Conservation (phyloP, 2,113 vertebrate species). For the Apaloderma vittatum region DNA sequence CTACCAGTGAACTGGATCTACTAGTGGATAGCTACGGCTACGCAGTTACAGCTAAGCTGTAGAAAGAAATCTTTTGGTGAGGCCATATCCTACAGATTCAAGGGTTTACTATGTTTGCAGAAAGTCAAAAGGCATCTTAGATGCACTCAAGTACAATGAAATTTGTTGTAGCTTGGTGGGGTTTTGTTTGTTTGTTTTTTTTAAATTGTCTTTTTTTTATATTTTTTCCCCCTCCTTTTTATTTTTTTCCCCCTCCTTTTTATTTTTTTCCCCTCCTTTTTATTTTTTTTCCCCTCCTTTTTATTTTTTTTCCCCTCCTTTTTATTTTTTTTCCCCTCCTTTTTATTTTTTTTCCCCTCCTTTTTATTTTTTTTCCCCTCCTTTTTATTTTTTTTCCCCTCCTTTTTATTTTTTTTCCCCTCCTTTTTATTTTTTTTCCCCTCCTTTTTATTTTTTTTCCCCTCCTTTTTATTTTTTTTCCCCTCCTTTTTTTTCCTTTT, state of each 20-base stretch:
- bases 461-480: too few species aligned
- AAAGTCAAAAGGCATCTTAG: background rate
- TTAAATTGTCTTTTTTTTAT: too few species aligned
- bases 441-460: too few species aligned
- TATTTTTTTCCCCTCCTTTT: too few species aligned
- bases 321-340: too few species aligned
- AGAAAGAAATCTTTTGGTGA: background rate
- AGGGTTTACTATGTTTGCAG: background rate
- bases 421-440: too few species aligned
- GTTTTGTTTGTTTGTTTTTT: background rate
- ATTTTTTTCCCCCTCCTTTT: fast-evolving
- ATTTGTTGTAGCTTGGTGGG: background rate
- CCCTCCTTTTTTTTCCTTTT: too few species aligned
- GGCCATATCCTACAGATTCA: background rate
- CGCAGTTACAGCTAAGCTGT: background rate
- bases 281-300: background rate
- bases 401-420: background rate
- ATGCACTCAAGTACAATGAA: background rate
- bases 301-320: too few species aligned
- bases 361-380: background rate
- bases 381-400: too few species aligned
- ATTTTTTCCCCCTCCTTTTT: fast-evolving
- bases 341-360: too few species aligned
- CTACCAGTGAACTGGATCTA: background rate
- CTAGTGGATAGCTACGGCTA: background rate